A percentile compares a stretch with the other conserved stretches of the same genome.
These are phyloP conservation scores for Halocaridina rubra DNA, from an alignment of 2,888 invertebrate genomes.

Conservation along the genomic window DNA sequence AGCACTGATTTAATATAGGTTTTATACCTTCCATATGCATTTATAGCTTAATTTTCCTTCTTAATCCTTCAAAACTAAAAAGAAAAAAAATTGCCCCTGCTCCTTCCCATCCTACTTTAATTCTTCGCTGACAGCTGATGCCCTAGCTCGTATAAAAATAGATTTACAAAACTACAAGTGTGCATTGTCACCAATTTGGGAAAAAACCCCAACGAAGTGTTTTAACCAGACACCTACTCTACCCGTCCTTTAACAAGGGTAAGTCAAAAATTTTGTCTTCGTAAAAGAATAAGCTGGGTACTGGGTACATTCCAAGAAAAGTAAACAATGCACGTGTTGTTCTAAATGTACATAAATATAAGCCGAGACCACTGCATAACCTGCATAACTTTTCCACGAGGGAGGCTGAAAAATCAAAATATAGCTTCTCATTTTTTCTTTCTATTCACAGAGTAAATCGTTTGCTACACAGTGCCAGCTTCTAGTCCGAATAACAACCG, in stretches of 20 bases:
- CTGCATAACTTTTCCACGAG: slow-evolving; percentile 32
- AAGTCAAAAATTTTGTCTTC: too few relatives aligned
- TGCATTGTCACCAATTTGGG: slow-evolving; percentile 57
- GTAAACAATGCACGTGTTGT: slow-evolving; percentile 54
- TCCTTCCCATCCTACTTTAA: neutral
- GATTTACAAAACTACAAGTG: slow-evolving; percentile 63
- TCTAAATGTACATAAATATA: slow-evolving; percentile 58
- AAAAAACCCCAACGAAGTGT: slow-evolving; percentile 9
- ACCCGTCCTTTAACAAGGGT: neutral
- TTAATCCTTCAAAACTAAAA: neutral
- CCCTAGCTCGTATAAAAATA: slow-evolving; percentile 60
- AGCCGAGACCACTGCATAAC: slow-evolving; percentile 49
- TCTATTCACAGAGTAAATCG: too few relatives aligned
- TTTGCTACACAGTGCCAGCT: too few relatives aligned
- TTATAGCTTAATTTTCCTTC: neutral
- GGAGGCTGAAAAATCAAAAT: too few relatives aligned
- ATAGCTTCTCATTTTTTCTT: too few relatives aligned
- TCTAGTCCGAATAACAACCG: too few relatives aligned
- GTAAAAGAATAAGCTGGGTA: slow-evolving; percentile 21
- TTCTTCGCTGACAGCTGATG: slow-evolving; percentile 23
- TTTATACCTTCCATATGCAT: neutral
- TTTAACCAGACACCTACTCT: neutral
- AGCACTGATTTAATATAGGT: neutral
- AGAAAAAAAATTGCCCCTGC: neutral
- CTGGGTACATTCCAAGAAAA: slow-evolving; percentile 25